A percentile compares a stretch with the other conserved stretches of the same genome.
phyloP scores from a whole-genome alignment of 2,113 vertebrate genomes.

The Peromyscus leucopus region DNA sequence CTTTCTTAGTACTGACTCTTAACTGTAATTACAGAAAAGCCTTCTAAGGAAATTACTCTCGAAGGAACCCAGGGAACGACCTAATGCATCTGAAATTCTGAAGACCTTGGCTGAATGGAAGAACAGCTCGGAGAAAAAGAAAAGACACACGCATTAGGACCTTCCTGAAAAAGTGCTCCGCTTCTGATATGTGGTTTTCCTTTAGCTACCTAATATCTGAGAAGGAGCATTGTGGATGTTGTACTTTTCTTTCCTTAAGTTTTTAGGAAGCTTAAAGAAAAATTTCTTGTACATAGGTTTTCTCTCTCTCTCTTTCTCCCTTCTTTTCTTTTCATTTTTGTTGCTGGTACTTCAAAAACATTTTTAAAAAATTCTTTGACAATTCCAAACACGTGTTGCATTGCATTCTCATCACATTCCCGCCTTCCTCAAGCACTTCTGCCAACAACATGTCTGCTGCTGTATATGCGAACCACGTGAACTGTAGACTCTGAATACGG shows the following conservation, averaged over 20 bases:
- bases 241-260: constrained; percentile 1
- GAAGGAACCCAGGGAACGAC: constrained; percentile 22
- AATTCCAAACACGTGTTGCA: not conserved
- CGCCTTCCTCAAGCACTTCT: not conserved
- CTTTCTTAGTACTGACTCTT: constrained; percentile 27
- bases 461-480: no score
- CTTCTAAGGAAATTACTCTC: constrained; percentile 74
- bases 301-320: not conserved
- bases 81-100: constrained; percentile 60
- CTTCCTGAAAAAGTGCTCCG: not conserved
- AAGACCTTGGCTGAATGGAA: constrained; percentile 61
- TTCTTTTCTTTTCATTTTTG: not conserved
- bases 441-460: not conserved
- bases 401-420: not conserved
- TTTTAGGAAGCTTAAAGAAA: not conserved
- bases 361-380: not conserved
- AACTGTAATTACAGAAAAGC: constrained; percentile 71
- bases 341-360: not conserved
- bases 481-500: not conserved
- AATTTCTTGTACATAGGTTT: constrained; percentile 1
- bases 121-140: not conserved
- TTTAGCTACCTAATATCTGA: not conserved
- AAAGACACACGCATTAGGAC: not conserved
- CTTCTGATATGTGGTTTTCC: not conserved
- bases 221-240: not conserved